phyloP scores from a whole-genome alignment of 2,113 vertebrate genomes.

The Mesoclemmys tuberculata region DNA sequence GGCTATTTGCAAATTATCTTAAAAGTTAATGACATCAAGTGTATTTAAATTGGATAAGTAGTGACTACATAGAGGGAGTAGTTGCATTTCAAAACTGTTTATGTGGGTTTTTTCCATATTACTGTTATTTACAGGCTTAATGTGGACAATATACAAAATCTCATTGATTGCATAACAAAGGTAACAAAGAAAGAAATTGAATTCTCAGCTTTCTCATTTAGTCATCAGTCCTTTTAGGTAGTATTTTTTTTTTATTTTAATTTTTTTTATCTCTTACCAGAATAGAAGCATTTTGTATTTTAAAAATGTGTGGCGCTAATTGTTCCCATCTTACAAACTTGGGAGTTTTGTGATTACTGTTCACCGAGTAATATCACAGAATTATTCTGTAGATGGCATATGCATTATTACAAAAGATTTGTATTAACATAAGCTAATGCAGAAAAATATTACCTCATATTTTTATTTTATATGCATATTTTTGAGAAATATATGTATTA shows the following conservation, averaged over 20 bases:
- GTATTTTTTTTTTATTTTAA: background rate
- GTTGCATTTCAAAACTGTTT: background rate
- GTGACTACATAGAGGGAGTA: background rate
- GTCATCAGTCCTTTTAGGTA: background rate
- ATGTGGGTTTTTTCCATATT: background rate
- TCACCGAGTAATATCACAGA: fast-evolving
- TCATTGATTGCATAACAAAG: background rate
- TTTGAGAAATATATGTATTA: background rate
- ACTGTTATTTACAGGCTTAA: too few relatives aligned
- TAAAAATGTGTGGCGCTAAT: background rate
- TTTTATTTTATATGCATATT: background rate
- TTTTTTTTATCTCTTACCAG: background rate
- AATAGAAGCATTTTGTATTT: background rate
- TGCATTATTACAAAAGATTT: background rate
- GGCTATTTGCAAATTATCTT: background rate
- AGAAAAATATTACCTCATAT: background rate
- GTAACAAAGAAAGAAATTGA: background rate
- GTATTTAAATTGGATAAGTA: background rate
- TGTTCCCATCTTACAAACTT: background rate
- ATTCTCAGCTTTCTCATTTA: background rate
- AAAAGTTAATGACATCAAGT: background rate
- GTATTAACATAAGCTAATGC: background rate
- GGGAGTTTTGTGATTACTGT: background rate
- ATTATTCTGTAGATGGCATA: background rate
- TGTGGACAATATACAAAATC: background rate